These are phyloP conservation scores for Argyrosomus regius DNA, from an alignment of 2,797 vertebrate genomes.

Conservation along the genomic window DNA sequence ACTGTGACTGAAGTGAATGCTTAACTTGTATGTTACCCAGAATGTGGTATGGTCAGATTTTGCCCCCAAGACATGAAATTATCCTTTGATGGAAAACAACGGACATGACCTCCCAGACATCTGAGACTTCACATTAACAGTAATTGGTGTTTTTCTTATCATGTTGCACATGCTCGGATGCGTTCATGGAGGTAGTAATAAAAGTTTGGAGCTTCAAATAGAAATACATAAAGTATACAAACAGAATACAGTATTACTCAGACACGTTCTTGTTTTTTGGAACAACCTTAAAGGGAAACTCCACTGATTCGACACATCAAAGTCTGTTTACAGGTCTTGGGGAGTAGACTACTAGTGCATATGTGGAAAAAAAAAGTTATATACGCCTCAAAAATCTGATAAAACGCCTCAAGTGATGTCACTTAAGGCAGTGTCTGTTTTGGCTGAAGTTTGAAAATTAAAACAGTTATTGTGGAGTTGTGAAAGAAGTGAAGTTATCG, in stretches of 20 bases:
- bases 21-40: conserved; percentile 29
- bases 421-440: background rate
- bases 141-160: conserved; percentile 56
- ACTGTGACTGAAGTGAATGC: conserved; percentile 42
- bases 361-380: background rate
- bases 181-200: background rate
- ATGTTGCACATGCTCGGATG: conserved; percentile 21
- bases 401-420: conserved; percentile 3
- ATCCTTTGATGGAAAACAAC: conserved; percentile 47
- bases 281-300: conserved; percentile 11
- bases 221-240: background rate
- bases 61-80: conserved; percentile 45
- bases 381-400: background rate
- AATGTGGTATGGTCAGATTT: conserved; percentile 30
- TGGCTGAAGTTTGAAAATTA: background rate
- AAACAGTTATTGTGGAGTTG: background rate
- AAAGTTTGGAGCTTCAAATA: conserved; percentile 12
- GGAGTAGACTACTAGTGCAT: background rate
- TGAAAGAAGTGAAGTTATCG: background rate
- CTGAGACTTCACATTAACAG: conserved; percentile 22
- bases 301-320: conserved; percentile 15
- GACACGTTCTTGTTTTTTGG: background rate
- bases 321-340: background rate
- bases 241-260: background rate
- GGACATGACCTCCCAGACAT: background rate